These are phyloP conservation scores for Capitulum mitella DNA, from an alignment of 2,888 invertebrate genomes.

Conservation along the genomic window DNA sequence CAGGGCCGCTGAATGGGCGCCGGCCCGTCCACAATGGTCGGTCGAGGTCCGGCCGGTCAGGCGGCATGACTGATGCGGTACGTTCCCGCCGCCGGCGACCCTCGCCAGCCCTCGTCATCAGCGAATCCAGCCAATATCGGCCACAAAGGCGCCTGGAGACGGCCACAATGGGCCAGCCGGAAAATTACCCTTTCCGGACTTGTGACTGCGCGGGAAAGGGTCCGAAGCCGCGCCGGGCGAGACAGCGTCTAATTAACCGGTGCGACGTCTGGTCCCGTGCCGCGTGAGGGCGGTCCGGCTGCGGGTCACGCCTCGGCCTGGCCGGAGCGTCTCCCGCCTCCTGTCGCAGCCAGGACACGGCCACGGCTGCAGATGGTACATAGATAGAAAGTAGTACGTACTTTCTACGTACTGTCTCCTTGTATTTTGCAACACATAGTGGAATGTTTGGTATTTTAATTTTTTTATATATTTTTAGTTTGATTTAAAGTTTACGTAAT, in stretches of 20 bases:
- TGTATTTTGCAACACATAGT: too few relatives aligned
- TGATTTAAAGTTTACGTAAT: too few relatives aligned
- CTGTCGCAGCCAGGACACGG: neutral
- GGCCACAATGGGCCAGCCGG: neutral
- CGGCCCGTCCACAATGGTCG: neutral
- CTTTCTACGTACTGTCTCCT: too few relatives aligned
- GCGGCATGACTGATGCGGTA: neutral
- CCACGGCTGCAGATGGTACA: too few relatives aligned
- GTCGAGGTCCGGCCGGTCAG: neutral
- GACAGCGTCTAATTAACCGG: neutral
- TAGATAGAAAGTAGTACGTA: too few relatives aligned
- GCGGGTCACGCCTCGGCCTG: too few relatives aligned
- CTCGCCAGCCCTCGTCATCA: neutral
- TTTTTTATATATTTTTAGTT: too few relatives aligned
- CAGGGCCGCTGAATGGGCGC: neutral
- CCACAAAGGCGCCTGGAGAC: neutral
- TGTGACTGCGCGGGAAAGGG: neutral
- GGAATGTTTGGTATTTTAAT: too few relatives aligned
- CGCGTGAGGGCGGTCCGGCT: too few relatives aligned
- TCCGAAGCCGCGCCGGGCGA: too few relatives aligned
- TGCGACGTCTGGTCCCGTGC: neutral
- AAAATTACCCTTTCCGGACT: neutral
- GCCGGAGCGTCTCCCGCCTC: neutral
- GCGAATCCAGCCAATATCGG: neutral
- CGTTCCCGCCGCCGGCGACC: neutral